Percentiles rank a stretch among this genome's conserved stretches.
Conservation (phyloP, 2,797 vertebrate genomes). For the Sphenopsis melanotis region DNA sequence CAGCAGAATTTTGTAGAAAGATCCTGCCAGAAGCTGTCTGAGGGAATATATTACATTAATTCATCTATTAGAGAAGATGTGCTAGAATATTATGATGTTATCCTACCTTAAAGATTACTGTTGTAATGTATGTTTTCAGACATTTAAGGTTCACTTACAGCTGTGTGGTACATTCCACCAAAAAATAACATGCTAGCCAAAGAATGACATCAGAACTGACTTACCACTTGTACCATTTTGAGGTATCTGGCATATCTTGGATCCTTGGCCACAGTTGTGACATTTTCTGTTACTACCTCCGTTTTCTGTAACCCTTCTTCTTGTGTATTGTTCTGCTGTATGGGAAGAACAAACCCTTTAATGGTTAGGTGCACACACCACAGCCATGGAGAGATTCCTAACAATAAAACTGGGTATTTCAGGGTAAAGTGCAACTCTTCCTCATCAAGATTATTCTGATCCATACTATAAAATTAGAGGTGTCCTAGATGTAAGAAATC, state of each 20-base stretch:
- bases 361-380: constrained; percentile 5
- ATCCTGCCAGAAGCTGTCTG: not conserved
- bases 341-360: constrained; percentile 24
- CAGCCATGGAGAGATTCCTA: not conserved
- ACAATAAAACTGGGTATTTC: not conserved
- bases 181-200: not conserved
- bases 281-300: constrained; percentile 76
- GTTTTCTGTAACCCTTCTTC: constrained; percentile 72
- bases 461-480: not conserved
- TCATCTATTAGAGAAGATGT: not conserved
- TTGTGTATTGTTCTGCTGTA: constrained; percentile 68
- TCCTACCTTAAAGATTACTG: not conserved
- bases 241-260: constrained; percentile 93
- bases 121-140: not conserved
- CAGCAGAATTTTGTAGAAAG: not conserved
- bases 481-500: not conserved
- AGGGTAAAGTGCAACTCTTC: not conserved
- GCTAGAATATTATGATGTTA: not conserved
- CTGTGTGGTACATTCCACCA: not conserved
- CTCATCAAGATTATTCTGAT: not conserved
- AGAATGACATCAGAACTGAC: constrained; percentile 50
- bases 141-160: not conserved
- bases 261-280: constrained; percentile 91
- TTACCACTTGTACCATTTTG: constrained; percentile 99
- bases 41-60: not conserved